Percentiles rank a stretch among this genome's conserved stretches.
phyloP scores from a whole-genome alignment of 2,888 invertebrate species.

The Coelogynopora nodosa region DNA sequence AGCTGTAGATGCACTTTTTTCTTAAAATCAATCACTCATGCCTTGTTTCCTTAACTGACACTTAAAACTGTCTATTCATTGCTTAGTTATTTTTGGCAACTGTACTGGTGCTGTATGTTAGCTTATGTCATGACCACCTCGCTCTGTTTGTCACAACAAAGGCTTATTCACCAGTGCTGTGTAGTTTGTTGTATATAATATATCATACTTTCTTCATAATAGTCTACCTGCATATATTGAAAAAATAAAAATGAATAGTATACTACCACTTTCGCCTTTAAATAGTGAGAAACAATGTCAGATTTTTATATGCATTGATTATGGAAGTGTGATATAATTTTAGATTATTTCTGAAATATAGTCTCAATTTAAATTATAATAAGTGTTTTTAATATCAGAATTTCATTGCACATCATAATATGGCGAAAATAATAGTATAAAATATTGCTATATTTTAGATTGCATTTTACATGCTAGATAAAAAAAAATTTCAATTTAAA shows the following conservation, averaged over 20 bases:
- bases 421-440: background rate
- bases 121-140: background rate
- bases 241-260: background rate
- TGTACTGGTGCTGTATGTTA: background rate
- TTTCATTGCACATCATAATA: background rate
- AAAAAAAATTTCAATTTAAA: background rate
- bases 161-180: background rate
- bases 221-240: background rate
- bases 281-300: background rate
- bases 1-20: too few relatives aligned
- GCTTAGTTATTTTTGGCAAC: background rate
- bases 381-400: background rate
- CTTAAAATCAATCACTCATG: background rate
- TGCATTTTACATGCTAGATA: background rate
- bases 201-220: background rate
- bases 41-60: background rate
- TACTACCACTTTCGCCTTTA: background rate
- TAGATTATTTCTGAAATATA: background rate
- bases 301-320: background rate
- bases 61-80: background rate
- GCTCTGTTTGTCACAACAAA: background rate
- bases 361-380: background rate
- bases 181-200: background rate
- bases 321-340: background rate
- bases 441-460: background rate